Evolutionary conservation across 2,888 invertebrate genomes (phyloP), one percentile per base, ranked within the genome.

Genomic region (Orthosia cruda): DNA sequence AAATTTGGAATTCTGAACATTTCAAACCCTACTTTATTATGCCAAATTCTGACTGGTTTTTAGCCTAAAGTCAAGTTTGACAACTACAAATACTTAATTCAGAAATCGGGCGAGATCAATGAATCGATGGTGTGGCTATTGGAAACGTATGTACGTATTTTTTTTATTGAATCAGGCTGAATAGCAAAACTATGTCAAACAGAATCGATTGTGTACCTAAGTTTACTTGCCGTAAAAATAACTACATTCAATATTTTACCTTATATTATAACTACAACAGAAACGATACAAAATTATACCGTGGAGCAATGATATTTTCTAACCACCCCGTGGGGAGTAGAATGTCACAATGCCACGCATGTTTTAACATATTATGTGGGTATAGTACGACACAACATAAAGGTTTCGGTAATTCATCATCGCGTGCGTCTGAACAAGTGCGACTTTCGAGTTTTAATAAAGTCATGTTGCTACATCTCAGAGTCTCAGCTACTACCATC

Each of bases 291-390:
- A 63, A 74, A 59, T 81, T 77, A 74, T 54, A 64, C 52, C 74
- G 81, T 45, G 40, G 13, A 80, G 63, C 74, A 74, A 68, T 79
- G 67, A 79, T 45, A 77, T 83, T 70, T 83, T 81, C 20, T 83
- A 71, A 79, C 63, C 47, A 57, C 80, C 57, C 71, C 47, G 7
- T 66, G 15, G 80, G 78, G 78, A 80, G 9, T 32, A 68, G 23
- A 54, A 49, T 55, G 26, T 40, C 20, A 23, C 72, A 71, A 20
- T 54, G 49, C 50, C 71, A 78, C 50, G 54, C 58, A 32, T 67
- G 32, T 54, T 50, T 13, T 13, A 49, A 82, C 76, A 52, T 66
- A 57, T 47, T 70, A 74, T 52, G 32, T 54, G 15, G 2, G 15
- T 26, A 52, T 32, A 67, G 15, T 68, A 77, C 78, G 20, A 69